These are phyloP conservation scores for Drosophila paracracens DNA, from an alignment of 2,888 invertebrate species.

Conservation along the genomic window DNA sequence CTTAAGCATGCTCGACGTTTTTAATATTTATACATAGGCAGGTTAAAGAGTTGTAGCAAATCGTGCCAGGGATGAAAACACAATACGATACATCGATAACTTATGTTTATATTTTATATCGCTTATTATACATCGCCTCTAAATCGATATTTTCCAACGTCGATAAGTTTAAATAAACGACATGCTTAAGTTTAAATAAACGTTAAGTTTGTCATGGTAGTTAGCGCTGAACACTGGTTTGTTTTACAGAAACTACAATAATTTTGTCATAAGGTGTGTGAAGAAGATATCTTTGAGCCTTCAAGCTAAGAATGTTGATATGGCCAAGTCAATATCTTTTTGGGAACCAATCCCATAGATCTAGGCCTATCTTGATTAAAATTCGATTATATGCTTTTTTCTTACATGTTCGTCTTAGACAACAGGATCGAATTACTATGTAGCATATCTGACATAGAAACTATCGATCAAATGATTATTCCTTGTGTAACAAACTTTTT, in stretches of 20 bases:
- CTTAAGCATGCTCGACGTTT: slow-evolving; percentile 46
- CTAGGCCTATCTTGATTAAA: neutral
- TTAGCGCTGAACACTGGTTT: neutral
- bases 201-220: slow-evolving; percentile 1
- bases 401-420: neutral
- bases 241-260: neutral
- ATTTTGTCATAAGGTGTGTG: neutral
- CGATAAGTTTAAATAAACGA: slow-evolving; percentile 4
- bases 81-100: neutral
- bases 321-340: neutral
- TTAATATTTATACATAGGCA: neutral
- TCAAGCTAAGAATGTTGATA: neutral
- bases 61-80: neutral
- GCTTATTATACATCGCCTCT: neutral
- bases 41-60: neutral
- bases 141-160: neutral
- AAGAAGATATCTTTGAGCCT: neutral
- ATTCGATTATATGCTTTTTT: neutral
- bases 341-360: neutral
- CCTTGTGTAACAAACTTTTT: neutral
- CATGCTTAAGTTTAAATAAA: neutral
- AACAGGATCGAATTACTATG: neutral
- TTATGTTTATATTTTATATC: neutral
- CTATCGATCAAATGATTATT: neutral
- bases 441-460: neutral